phyloP scores from a whole-genome alignment of 2,797 vertebrate species.

The Limosa lapponica region DNA sequence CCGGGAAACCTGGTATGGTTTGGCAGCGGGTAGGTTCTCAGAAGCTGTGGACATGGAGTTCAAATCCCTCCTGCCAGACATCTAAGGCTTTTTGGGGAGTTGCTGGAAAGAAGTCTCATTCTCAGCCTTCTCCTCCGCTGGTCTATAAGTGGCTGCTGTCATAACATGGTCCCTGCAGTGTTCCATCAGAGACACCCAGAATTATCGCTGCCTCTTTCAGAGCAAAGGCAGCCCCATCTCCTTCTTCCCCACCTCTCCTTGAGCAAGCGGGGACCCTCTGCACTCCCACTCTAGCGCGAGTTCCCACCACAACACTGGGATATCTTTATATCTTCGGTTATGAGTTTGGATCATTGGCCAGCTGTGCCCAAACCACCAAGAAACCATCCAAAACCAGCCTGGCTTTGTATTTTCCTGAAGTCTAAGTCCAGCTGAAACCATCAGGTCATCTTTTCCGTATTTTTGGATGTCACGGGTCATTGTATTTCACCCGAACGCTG shows the following conservation, averaged over 20 bases:
- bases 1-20: fast-evolving
- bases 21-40: fast-evolving
- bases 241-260: neutral
- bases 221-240: neutral
- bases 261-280: neutral
- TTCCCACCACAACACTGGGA: neutral
- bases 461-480: neutral
- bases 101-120: neutral
- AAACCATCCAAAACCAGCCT: neutral
- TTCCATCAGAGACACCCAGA: neutral
- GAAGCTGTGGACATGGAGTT: neutral
- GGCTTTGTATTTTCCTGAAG: neutral
- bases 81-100: neutral
- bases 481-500: neutral
- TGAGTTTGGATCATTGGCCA: neutral
- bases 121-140: neutral
- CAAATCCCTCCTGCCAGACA: neutral
- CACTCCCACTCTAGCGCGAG: fast-evolving
- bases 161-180: neutral
- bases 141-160: neutral
- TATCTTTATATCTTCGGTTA: neutral
- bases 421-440: neutral
- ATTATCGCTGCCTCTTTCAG: neutral
- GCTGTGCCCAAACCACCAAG: neutral
- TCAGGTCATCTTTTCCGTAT: neutral